phyloP scores from a whole-genome alignment of 1,140 invertebrate species.

The Dryas iulia region DNA sequence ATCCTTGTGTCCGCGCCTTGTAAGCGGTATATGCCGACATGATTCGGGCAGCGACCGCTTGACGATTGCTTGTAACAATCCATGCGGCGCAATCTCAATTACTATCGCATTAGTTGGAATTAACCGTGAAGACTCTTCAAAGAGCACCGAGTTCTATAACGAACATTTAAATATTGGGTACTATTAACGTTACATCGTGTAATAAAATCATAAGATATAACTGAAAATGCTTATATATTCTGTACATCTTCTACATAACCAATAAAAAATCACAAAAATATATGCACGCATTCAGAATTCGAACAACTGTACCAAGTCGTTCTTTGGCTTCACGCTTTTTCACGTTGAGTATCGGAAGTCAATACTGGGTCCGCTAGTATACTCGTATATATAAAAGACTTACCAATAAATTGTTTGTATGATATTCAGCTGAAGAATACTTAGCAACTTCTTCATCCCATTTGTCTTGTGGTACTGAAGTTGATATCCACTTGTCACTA shows the following conservation, averaged over 20 bases:
- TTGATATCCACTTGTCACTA: conserved; percentile 90
- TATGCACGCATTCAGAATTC: too few relatives aligned
- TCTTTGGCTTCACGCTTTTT: too few relatives aligned
- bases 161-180: not conserved
- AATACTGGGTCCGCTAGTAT: too few relatives aligned
- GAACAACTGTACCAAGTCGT: too few relatives aligned
- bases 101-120: conserved; percentile 89
- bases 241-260: too few relatives aligned
- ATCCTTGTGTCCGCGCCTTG: conserved; percentile 87
- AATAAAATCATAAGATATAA: too few relatives aligned
- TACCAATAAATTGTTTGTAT: conserved; percentile 92
- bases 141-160: conserved; percentile 85
- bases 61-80: conserved; percentile 87
- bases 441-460: conserved; percentile 86
- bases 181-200: conserved; percentile 88
- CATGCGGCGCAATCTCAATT: conserved; percentile 91
- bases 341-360: too few relatives aligned
- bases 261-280: too few relatives aligned
- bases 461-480: conserved; percentile 86
- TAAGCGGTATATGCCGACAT: conserved; percentile 87
- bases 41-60: conserved; percentile 83
- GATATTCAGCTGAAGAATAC: conserved; percentile 92
- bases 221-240: too few relatives aligned
- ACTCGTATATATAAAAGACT: conserved; percentile 6
- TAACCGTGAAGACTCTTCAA: conserved; percentile 88